Conservation (phyloP, 2,113 vertebrate genomes). For the Danio rerio region GRCz12tu NC_133198.1:23754001-23754500, state of each 20-base stretch:
- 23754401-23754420: background rate
- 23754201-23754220: conserved; percentile 28
- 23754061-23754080: too few relatives aligned
- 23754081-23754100: too few relatives aligned
- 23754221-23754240: conserved; percentile 51
- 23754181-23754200: background rate
- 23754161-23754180: too few relatives aligned
- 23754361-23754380: too few relatives aligned
- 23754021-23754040: too few relatives aligned
- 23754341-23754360: too few relatives aligned
- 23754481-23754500: background rate
- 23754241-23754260: background rate
- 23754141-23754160: too few relatives aligned
- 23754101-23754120: too few relatives aligned
- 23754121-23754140: too few relatives aligned
- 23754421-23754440: background rate
- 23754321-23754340: too few relatives aligned
- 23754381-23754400: background rate
- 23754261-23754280: background rate
- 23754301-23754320: background rate
- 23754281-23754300: background rate
- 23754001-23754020: too few relatives aligned
- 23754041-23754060: too few relatives aligned
- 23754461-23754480: background rate
- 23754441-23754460: background rate